These are phyloP conservation scores for Osmerus eperlanus DNA, from an alignment of 2,113 vertebrate genomes.

Conservation along the genomic window DNA sequence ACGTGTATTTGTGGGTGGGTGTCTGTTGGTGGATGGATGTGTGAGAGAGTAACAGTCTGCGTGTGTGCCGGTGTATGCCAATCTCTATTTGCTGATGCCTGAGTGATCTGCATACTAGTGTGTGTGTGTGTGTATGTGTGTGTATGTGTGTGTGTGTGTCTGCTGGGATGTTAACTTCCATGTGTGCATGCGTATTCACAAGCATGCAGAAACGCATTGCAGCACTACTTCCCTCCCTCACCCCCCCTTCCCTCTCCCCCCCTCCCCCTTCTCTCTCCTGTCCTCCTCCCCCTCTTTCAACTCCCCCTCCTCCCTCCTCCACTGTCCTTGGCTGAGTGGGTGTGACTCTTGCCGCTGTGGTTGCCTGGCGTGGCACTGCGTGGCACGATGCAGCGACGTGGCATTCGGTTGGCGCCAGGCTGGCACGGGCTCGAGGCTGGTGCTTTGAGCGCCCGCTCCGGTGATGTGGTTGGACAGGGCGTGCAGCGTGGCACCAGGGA, in stretches of 20 bases:
- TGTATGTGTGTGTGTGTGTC: constrained; percentile 12
- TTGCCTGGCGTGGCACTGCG: constrained; percentile 8
- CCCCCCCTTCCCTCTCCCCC: constrained; percentile 11
- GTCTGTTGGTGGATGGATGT: background rate
- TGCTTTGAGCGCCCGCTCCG: constrained; percentile 50
- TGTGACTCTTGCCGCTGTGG: constrained; percentile 43
- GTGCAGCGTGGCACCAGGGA: constrained; percentile 38
- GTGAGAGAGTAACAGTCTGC: background rate
- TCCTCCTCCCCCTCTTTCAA: background rate
- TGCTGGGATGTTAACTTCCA: constrained; percentile 1
- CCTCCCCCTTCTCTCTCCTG: background rate
- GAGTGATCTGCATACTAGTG: background rate
- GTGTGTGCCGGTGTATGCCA: background rate
- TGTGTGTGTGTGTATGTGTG: constrained; percentile 13
- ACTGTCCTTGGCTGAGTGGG: constrained; percentile 54
- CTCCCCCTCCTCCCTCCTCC: background rate
- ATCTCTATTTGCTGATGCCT: background rate
- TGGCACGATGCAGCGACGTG: constrained; percentile 2
- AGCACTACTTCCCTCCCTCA: background rate
- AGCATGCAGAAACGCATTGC: background rate
- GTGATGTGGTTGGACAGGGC: constrained; percentile 61
- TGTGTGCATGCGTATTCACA: background rate
- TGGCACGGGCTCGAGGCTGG: constrained; percentile 22
- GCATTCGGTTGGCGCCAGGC: constrained; percentile 8
- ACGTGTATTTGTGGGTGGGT: background rate